A percentile compares a stretch with the other conserved stretches of the same genome.
phyloP scores from a whole-genome alignment of 2,888 invertebrate genomes.

The Watsonalla cultraria region DNA sequence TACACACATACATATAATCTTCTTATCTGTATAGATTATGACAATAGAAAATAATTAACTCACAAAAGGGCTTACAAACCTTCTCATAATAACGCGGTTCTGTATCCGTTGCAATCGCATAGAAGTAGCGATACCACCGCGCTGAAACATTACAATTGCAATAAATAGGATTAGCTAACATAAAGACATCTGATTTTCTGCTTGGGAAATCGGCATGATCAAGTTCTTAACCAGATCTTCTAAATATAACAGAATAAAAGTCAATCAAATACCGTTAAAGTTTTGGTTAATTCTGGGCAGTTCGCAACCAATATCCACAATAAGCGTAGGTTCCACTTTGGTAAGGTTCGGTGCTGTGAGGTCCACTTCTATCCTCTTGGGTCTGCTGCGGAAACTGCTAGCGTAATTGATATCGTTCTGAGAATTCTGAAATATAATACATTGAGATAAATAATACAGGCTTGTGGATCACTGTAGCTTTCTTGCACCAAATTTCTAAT shows the following conservation, averaged over 20 bases:
- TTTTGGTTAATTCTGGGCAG: constrained; percentile 1
- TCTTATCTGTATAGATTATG: too few species aligned
- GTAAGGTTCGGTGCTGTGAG: background rate
- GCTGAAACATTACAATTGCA: background rate
- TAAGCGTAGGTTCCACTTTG: background rate
- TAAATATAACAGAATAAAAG: too few species aligned
- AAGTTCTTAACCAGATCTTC: too few species aligned
- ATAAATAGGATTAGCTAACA: too few species aligned
- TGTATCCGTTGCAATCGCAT: background rate
- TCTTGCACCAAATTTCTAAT: too few species aligned
- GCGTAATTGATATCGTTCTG: background rate
- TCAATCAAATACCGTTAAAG: background rate
- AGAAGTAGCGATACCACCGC: background rate
- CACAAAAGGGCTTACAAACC: background rate
- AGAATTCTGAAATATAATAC: background rate
- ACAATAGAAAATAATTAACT: background rate
- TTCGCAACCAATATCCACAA: background rate
- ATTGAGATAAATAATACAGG: too few species aligned
- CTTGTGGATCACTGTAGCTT: too few species aligned
- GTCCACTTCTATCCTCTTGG: background rate
- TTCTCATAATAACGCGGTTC: background rate
- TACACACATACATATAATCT: too few species aligned
- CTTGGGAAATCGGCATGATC: too few species aligned
- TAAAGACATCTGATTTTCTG: too few species aligned
- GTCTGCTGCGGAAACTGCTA: background rate